Conservation (phyloP, 2,888 invertebrate species). For the Xestia xanthographa region DNA sequence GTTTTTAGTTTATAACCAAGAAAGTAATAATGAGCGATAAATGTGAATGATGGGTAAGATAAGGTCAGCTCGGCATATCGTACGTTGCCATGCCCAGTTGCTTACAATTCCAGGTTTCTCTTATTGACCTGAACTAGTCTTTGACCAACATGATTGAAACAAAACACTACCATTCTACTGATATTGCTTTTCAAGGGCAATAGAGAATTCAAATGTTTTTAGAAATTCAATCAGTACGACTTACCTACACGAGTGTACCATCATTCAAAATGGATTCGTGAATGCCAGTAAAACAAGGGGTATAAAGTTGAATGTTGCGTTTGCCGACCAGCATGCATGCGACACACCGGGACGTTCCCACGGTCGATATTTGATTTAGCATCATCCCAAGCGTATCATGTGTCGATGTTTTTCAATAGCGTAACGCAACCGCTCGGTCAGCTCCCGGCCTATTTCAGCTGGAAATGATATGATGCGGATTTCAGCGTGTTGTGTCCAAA, state of each 20-base stretch:
- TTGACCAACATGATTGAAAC: neutral
- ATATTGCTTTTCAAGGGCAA: slow-evolving; percentile 6
- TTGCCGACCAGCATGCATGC: neutral
- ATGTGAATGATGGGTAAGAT: neutral
- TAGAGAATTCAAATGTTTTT: neutral
- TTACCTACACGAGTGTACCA: slow-evolving; percentile 1
- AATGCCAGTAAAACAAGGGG: slow-evolving; percentile 44
- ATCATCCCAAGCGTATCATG: slow-evolving; percentile 62
- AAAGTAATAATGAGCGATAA: neutral
- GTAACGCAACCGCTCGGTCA: slow-evolving; percentile 23
- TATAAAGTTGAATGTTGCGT: too few species aligned
- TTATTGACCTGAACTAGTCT: too few species aligned
- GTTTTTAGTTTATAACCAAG: neutral
- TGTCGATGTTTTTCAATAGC: slow-evolving; percentile 67
- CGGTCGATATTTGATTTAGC: slow-evolving; percentile 72
- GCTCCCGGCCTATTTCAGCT: slow-evolving; percentile 22
- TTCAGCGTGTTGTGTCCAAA: slow-evolving; percentile 16
- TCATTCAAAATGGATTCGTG: slow-evolving; percentile 34
- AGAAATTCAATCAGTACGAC: too few species aligned
- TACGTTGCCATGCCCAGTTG: neutral
- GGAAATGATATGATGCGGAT: slow-evolving; percentile 24
- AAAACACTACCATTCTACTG: too few species aligned
- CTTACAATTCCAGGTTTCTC: too few species aligned
- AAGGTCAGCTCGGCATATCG: neutral
- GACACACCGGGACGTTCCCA: slow-evolving; percentile 27